Percentiles rank a stretch among this genome's conserved stretches.
phyloP scores from a whole-genome alignment of 2,797 vertebrate genomes.

The Parauchenoglanis punctatus region DNA sequence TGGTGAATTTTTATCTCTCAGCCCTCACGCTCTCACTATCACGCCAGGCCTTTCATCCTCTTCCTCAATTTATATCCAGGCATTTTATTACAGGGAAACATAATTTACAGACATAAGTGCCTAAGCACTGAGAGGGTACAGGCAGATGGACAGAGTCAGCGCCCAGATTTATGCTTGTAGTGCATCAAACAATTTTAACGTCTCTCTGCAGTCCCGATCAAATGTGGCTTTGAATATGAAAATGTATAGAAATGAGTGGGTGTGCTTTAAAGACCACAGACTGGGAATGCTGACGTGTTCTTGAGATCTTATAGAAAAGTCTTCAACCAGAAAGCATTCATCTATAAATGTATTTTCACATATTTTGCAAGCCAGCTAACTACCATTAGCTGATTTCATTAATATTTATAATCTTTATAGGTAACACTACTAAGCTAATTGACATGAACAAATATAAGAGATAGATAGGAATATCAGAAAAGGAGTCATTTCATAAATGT shows the following conservation, averaged over 20 bases:
- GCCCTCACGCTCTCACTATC: conserved; percentile 20
- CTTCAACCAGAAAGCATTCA: not conserved
- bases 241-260: not conserved
- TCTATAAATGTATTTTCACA: not conserved
- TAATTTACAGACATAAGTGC: conserved; percentile 50
- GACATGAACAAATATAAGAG: not conserved
- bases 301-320: not conserved
- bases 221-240: not conserved
- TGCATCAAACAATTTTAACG: conserved; percentile 23
- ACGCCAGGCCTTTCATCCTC: not conserved
- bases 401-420: not conserved
- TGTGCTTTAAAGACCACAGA: not conserved
- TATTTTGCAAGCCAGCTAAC: not conserved
- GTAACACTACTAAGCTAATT: not conserved
- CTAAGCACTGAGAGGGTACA: conserved; percentile 13
- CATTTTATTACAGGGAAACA: conserved; percentile 28
- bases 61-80: conserved; percentile 15
- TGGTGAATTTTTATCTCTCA: conserved; percentile 34
- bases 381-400: not conserved
- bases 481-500: not conserved
- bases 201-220: not conserved
- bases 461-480: not conserved
- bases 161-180: conserved; percentile 47
- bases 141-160: conserved; percentile 30
- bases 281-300: not conserved